A percentile compares a stretch with the other conserved stretches of the same genome.
Evolutionary conservation across 2,113 vertebrate genomes (phyloP).

Genomic region (Eolophus roseicapilla): DNA sequence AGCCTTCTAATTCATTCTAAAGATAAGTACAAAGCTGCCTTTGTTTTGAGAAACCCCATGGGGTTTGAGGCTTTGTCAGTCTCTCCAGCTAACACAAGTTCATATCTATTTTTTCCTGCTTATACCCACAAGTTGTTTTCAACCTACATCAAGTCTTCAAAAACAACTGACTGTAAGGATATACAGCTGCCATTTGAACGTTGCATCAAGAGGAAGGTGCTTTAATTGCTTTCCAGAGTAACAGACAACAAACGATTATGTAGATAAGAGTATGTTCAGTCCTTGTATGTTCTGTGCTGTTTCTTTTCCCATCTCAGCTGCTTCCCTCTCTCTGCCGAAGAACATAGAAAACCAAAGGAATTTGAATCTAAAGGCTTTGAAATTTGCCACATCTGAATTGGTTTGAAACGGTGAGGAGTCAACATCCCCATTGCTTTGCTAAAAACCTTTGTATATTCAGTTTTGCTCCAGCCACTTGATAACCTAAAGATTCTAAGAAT

Average conservation of each 20-base stretch:
- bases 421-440: not conserved
- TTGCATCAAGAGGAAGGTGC: not conserved
- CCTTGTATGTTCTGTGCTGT: not conserved
- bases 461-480: not conserved
- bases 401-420: not conserved
- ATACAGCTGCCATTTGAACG: not conserved
- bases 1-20: not conserved
- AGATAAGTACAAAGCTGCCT: not conserved
- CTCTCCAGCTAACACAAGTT: not conserved
- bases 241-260: not conserved
- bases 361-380: not conserved
- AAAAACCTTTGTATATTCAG: not conserved
- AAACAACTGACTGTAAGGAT: not conserved
- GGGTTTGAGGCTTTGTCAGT: not conserved
- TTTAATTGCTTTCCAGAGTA: not conserved
- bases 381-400: not conserved
- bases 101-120: not conserved
- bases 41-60: not conserved
- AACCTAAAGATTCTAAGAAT: not conserved
- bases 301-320: not conserved
- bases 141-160: not conserved
- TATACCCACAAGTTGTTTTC: not conserved
- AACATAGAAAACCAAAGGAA: not conserved
- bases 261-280: not conserved
- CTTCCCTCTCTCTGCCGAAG: not conserved